These are phyloP conservation scores for Drosophila mettleri DNA, from an alignment of 2,888 invertebrate genomes.

Conservation along the genomic window DNA sequence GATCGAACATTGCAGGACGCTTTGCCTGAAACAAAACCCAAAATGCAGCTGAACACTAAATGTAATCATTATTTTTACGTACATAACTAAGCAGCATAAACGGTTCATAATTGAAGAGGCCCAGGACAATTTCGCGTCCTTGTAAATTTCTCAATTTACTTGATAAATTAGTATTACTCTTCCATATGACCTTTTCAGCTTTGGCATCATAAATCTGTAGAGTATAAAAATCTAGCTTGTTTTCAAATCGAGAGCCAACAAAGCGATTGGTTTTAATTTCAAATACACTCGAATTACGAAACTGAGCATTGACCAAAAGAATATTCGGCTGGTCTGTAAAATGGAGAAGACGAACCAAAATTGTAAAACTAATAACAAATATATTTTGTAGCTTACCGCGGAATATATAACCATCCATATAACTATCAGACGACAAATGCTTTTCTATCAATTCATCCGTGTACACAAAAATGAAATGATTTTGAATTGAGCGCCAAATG, in stretches of 20 bases:
- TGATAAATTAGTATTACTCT: slow-evolving; percentile 8
- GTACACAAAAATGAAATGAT: slow-evolving; percentile 74
- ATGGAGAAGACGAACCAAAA: accelerated
- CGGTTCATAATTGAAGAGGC: slow-evolving; percentile 81
- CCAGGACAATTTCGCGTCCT: slow-evolving; percentile 77
- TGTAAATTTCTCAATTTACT: slow-evolving; percentile 73
- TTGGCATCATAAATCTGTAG: slow-evolving; percentile 65
- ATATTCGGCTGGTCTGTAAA: slow-evolving; percentile 80
- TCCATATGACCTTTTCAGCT: slow-evolving; percentile 25
- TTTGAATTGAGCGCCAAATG: slow-evolving; percentile 70
- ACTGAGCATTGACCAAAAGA: slow-evolving; percentile 66
- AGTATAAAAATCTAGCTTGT: slow-evolving; percentile 41
- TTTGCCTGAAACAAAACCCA: slow-evolving; percentile 38
- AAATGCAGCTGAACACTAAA: too few species aligned
- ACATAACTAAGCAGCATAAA: slow-evolving; percentile 77
- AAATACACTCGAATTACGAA: slow-evolving; percentile 59
- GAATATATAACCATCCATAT: slow-evolving; percentile 64
- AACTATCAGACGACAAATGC: slow-evolving; percentile 4
- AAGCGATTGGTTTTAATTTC: slow-evolving; percentile 80
- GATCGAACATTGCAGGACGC: slow-evolving; percentile 56
- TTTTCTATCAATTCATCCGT: slow-evolving; percentile 48
- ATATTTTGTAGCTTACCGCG: slow-evolving; percentile 50
- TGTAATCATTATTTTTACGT: slow-evolving; percentile 15
- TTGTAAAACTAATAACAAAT: not conserved
- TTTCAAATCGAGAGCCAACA: slow-evolving; percentile 63